Evolutionary conservation across 2,888 invertebrate genomes (phyloP).

Genomic region (Ischnura elegans): DNA sequence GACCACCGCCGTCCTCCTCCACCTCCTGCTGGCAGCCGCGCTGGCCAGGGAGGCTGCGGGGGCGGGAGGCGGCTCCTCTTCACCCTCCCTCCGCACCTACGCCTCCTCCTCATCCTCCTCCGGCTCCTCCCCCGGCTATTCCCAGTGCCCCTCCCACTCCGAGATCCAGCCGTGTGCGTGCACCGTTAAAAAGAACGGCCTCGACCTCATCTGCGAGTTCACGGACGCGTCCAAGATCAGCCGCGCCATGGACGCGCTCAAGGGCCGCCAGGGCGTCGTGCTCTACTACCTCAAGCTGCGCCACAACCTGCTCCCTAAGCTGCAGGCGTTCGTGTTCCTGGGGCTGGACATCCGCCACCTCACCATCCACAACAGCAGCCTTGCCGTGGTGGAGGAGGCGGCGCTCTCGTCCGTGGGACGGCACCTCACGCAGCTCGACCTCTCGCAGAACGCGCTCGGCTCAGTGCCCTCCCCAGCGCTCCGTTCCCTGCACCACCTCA

Average conservation of each 20-base stretch:
- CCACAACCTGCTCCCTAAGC: constrained; percentile 90
- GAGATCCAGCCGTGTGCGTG: constrained; percentile 91
- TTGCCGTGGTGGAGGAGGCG: constrained; percentile 92
- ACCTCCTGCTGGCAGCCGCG: constrained; percentile 70
- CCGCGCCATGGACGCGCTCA: constrained; percentile 89
- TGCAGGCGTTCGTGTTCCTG: constrained; percentile 90
- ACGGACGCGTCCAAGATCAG: constrained; percentile 89
- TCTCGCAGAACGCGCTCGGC: constrained; percentile 91
- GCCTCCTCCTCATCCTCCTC: constrained; percentile 44
- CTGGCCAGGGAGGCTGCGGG: constrained; percentile 68
- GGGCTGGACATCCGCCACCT: constrained; percentile 93
- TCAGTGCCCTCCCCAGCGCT: constrained; percentile 90
- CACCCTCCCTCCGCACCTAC: constrained; percentile 70
- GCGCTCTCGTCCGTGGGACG: constrained; percentile 94
- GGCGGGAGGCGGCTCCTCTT: constrained; percentile 68
- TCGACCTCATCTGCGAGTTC: constrained; percentile 93
- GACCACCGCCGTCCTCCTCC: constrained; percentile 72
- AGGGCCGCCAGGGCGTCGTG: constrained; percentile 87
- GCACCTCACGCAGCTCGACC: constrained; percentile 92
- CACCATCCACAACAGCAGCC: constrained; percentile 92
- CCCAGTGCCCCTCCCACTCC: constrained; percentile 85
- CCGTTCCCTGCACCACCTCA: constrained; percentile 88
- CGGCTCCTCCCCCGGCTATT: constrained; percentile 26
- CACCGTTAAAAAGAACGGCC: constrained; percentile 91
- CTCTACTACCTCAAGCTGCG: constrained; percentile 93